phyloP scores from a whole-genome alignment of 92 coral and sea anemone genomes.

The Porites rus region DNA sequence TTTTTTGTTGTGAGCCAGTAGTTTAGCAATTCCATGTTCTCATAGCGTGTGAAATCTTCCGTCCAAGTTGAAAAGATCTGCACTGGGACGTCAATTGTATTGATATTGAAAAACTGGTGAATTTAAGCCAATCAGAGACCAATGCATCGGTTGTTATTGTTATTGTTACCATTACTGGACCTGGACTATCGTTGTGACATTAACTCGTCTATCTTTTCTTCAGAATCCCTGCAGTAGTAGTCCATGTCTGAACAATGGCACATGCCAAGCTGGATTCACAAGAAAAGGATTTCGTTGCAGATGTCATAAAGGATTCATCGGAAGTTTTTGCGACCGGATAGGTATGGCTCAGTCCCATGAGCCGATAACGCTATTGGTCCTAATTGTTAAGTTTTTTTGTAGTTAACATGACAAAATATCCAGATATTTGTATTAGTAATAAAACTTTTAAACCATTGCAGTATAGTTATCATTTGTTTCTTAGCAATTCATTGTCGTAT shows the following conservation, averaged over 20 bases:
- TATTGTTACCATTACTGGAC: background rate
- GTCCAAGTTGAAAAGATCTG: too few species aligned
- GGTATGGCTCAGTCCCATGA: background rate
- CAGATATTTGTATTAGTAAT: too few species aligned
- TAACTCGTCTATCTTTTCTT: background rate
- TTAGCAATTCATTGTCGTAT: too few species aligned
- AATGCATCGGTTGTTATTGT: background rate
- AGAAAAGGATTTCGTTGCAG: constrained; percentile 29
- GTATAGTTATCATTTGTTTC: too few species aligned
- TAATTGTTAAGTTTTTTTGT: background rate
- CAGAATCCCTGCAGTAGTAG: constrained; percentile 11
- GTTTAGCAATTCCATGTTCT: too few species aligned
- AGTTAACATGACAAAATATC: too few species aligned
- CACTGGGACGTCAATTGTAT: too few species aligned
- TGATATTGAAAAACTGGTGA: too few species aligned
- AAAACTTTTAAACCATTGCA: too few species aligned
- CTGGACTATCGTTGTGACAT: background rate
- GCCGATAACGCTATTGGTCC: background rate
- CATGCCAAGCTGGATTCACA: constrained; percentile 39
- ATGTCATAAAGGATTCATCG: background rate
- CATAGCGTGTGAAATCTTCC: too few species aligned
- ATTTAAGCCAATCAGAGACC: too few species aligned
- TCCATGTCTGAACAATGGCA: constrained; percentile 5
- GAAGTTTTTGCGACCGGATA: background rate
- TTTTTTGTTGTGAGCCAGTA: too few species aligned